phyloP scores from a whole-genome alignment of 2,888 invertebrate genomes.

The Brenthis hecate region DNA sequence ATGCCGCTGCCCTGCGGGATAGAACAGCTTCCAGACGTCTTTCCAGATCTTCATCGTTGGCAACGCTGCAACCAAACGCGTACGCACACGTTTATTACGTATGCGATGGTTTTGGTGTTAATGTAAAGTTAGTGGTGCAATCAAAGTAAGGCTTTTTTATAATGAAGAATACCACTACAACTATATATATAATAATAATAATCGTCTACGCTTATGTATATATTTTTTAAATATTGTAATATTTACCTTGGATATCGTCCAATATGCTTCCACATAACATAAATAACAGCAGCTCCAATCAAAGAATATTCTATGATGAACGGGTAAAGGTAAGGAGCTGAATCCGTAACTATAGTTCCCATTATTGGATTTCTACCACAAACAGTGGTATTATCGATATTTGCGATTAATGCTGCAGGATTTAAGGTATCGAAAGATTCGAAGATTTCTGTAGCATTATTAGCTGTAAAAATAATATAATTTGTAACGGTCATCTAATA shows the following conservation, averaged over 20 bases:
- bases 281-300: slow-evolving; percentile 96
- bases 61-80: slow-evolving; percentile 81
- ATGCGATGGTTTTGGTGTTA: slow-evolving; percentile 40
- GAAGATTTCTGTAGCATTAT: slow-evolving; percentile 72
- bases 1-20: slow-evolving; percentile 91
- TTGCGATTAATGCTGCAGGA: slow-evolving; percentile 83
- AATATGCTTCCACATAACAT: slow-evolving; percentile 98
- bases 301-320: slow-evolving; percentile 98
- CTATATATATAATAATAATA: too few species aligned
- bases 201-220: too few species aligned
- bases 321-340: slow-evolving; percentile 97
- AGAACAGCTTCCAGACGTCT: slow-evolving; percentile 94
- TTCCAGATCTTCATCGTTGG: slow-evolving; percentile 91
- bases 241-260: slow-evolving; percentile 91
- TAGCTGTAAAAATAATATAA: slow-evolving; percentile 57
- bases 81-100: slow-evolving; percentile 60
- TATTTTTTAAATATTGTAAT: slow-evolving; percentile 17
- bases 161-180: too few species aligned
- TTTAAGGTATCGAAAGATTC: slow-evolving; percentile 83
- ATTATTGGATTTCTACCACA: slow-evolving; percentile 94
- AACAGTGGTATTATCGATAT: slow-evolving; percentile 81
- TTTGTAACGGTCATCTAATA: too few species aligned
- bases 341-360: slow-evolving; percentile 95
- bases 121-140: slow-evolving; percentile 38
- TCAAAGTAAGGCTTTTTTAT: not conserved